Evolutionary conservation across 2,113 vertebrate genomes (phyloP), one percentile per base, ranked within the genome.

Genomic region (Callorhinus ursinus): DNA sequence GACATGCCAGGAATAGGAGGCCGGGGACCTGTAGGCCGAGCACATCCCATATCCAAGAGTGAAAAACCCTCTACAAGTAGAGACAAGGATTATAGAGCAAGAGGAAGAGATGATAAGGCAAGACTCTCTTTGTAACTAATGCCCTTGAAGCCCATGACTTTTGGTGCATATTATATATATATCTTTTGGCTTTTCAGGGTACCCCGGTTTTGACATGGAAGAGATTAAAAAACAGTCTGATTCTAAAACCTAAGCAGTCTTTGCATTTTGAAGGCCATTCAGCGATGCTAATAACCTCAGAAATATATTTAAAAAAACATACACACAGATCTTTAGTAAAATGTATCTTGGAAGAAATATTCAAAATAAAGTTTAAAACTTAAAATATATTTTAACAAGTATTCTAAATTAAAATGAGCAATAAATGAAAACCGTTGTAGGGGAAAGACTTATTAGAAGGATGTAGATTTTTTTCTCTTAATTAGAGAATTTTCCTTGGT

Each of bases 61-160:
- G 99, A 99, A 9, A 99, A 99, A 46, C 92, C 98, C 0, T 96
- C 98, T 7, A 65, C 94, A 81, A 99, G 98, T 95, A 99, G 99
- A 0, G 98, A 98, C 53, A 99, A 99, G 95, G 99, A 99, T 14
- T 96, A 74, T 3, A 98, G 98, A 97, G 96, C 98, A 21, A 99
- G 99, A 97, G 98, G 98, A 72, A 99, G 99, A 98, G 99, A 99
- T 0, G 99, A 99, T 91, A 99, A 99, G 99, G 99, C 99, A 97
- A 98, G 97, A 59, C 87, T 79, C n/a, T 87, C 59, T 88, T 65
- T 63, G 6, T 33, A 2, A 46, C 71, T 59, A 22, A 12, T 77
- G 59, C 31, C 4, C 80, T 16, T 19, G 18, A 69, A 39, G 55
- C n/a, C n/a, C 24, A 0, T 57, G 82, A 24, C 55, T 19, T 95